Base-by-base conservation (phyloP, 1,140 invertebrate genomes). In the Papilio aristodemus region DNA sequence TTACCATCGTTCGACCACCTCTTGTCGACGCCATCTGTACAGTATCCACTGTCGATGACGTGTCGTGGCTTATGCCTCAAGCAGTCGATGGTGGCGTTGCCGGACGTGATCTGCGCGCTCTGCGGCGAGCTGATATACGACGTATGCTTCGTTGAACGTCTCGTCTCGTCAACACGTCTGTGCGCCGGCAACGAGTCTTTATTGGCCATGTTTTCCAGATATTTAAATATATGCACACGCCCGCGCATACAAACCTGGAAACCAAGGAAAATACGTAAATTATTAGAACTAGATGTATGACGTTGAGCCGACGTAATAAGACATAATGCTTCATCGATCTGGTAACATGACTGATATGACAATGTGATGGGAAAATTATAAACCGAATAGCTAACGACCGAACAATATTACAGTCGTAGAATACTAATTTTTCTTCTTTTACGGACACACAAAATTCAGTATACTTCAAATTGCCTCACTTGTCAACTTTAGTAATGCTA, bases 221-320 rank as follows among this genome's bases (percentile, higher is more conserved):
- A 98, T 86, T 98, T 98, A 92, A 98, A 98, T 71, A 99, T 97
- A 91, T 98, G 97, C 78, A 97, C 96, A 83, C 96, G 94, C 71
- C 97, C 97, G 85, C 97, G 94, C 89, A 95, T 96, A 91, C 97
- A 98, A 72, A 98, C 92, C 97, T 98, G 87, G 13, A 76, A 81
- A 68, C 41, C 62, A 38, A 75, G 43, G n/a, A 60, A 41, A 37
- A 22, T 32, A 60, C 17, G 68, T 19, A n/a, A 2, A 57, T 22
- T 14, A 32, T 32, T 32, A 32, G 2, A 32, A 32, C n/a, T 32
- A 32, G 2, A 32, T 32, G 27, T 32, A 32, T 2, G 27, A 32
- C 27, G 27, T 32, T 32, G 27, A 32, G 27, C n/a, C n/a, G n/a
- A n/a, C n/a, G n/a, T n/a, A n/a, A n/a, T n/a, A n/a, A n/a, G n/a